Base-by-base conservation (phyloP, 1,140 invertebrate genomes). In the Drosophila carrolli region DNA sequence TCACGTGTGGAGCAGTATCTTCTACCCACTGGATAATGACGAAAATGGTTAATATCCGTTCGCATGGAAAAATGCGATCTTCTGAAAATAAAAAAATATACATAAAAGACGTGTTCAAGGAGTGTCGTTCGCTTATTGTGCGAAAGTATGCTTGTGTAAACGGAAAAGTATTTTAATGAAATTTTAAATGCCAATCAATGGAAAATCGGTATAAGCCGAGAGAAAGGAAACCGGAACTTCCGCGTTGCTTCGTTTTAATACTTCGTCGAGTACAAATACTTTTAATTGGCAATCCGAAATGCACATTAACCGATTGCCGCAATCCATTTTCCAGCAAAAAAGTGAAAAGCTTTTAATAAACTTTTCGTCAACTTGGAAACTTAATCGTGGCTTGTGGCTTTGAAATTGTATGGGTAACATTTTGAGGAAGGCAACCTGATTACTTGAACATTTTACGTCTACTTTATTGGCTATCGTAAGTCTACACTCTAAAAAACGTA, bases 41-140 rank as follows among this genome's bases (percentile, higher is more conserved):
- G 51, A 78, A 75, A 74, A 86, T 72, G 63, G 48, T 88, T 88
- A 81, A 86, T 75, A 60, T 63, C 66, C 55, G 16, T 48, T 37
- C 51, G 38, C 10, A 29, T 16, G 50, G 14, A 48, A 40, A 19
- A 58, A 37, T 14, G 35, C 32, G 38, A 55, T 37, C n/a, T 29
- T 46, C 44, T 29, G 29, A 47, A 37, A 62, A 47, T 35, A 60
- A 51, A 75, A 75, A 46, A 50, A 11, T 32, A 48, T 48, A 48
- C 29, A 46, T 47, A 58, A 41, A 54, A 41, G 23, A 43, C 16
- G 46, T 19, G 37, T 29, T 50, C 44, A 8, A 14, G 23, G 35
- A 41, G 68, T 65, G 70, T 75, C 38, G 51, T 37, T 41, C 44
- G 11, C 23, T 46, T 68, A 37, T 14, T 32, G 19, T 13, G 5